Base-by-base conservation (phyloP, 2,797 vertebrate genomes). In the Halcyon leucocephala region DNA sequence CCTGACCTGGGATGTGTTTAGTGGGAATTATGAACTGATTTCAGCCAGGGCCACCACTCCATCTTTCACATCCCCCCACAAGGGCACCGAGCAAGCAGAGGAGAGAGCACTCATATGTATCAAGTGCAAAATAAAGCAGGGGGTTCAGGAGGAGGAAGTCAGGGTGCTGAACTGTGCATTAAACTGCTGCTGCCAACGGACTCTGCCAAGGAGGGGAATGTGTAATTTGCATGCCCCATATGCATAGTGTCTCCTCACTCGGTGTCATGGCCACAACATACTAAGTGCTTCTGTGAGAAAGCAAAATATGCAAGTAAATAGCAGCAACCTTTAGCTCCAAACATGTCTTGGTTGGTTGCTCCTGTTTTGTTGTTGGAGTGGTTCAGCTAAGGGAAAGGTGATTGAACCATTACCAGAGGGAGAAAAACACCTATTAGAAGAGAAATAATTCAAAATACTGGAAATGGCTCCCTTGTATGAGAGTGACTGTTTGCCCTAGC, bases 51-150 rank as follows among this genome's bases (percentile, higher is more conserved):
- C 73, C 19, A 20, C 1, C 0, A 3, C 22, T 52, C 31, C 48
- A 44, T 10, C 31, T 57, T 60, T 58, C 2, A 1, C 0, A 3
- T 65, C 33, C 76, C 57, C 39, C 37, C 37, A 7, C 51, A 41
- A 20, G 33, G 70, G 51, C 76, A 22, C 12, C 1, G 49, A 29
- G 49, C 0, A 1, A 60, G 76, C 3, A 1, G 37, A 48, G 60
- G n/a, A 57, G 12, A 16, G 17, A 74, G 58, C 0, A 0, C 55
- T 86, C 0, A 0, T 0, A 2, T 39, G 31, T 35, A 10, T n/a
- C 11, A 18, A 69, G 66, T 2, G 35, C 51, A 28, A n/a, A n/a
- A 31, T 21, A 22, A 67, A 88, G 80, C 49, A 28, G 19, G 26
- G 31, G n/a, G 51, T 11, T 8, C 1, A 2, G 86, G 28, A 94